phyloP scores from a whole-genome alignment of 1,140 invertebrate genomes.

The Drosophila mayri region DNA sequence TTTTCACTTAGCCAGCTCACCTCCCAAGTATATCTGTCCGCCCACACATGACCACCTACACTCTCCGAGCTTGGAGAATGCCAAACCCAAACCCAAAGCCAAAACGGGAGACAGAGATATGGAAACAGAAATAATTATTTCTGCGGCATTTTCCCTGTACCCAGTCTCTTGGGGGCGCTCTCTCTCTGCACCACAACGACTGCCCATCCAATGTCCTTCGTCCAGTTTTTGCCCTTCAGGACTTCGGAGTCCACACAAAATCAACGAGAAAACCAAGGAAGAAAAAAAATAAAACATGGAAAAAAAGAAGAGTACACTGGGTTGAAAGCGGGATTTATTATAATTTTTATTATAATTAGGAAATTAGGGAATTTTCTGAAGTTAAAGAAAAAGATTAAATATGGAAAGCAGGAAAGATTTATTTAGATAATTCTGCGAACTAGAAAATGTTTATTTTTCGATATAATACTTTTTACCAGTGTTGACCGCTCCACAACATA shows the following conservation, averaged over 20 bases:
- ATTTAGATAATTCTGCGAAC: too few relatives aligned
- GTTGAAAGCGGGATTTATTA: not conserved
- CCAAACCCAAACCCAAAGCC: slow-evolving; percentile 35
- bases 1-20: slow-evolving; percentile 30
- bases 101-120: slow-evolving; percentile 54
- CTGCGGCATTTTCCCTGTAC: slow-evolving; percentile 66
- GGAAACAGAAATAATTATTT: slow-evolving; percentile 81
- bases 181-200: slow-evolving; percentile 9
- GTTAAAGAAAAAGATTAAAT: too few relatives aligned
- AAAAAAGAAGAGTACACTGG: slow-evolving; percentile 6
- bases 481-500: slow-evolving; percentile 38
- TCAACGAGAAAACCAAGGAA: slow-evolving; percentile 8
- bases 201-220: slow-evolving; percentile 37
- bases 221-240: slow-evolving; percentile 59
- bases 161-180: slow-evolving; percentile 56
- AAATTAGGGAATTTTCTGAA: not conserved
- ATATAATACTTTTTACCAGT: not conserved
- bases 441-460: too few relatives aligned
- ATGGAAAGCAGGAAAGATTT: too few relatives aligned
- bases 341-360: too few relatives aligned
- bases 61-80: slow-evolving; percentile 16
- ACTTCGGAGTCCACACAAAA: slow-evolving; percentile 51
- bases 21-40: slow-evolving; percentile 5
- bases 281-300: slow-evolving; percentile 11
- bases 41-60: slow-evolving; percentile 43